Evolutionary conservation across 2,888 invertebrate genomes (phyloP), one percentile per base, ranked within the genome.

Genomic region (Cryptus viduatorius): DNA sequence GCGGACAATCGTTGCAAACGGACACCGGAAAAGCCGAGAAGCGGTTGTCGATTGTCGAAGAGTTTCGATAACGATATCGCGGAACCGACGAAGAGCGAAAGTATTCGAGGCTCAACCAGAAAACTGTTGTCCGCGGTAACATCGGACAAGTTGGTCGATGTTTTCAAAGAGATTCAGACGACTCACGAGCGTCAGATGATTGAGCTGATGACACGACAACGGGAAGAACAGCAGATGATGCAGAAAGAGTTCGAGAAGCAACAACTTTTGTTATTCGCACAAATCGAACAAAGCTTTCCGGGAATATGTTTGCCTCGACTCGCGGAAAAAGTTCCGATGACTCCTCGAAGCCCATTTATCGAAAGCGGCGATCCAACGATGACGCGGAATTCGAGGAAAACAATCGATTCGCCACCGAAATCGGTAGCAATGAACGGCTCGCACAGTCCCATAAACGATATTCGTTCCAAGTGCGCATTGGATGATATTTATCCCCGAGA

Each of bases 191-290:
- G 94, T 53, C 95, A 96, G 91, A 95, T 96, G 95, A 93, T 95
- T 0, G 95, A 94, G 75, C 91, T 97, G 72, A 94, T 96, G 3
- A 95, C 95, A 48, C 95, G 96, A 78, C 96, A 97, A 90, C 95
- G 95, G 82, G 94, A 94, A 68, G 96, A 96, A 89, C 96, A 96
- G 88, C 92, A 94, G 67, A 92, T 95, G 37, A 93, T 97, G 86
- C 96, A 96, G 88, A 94, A 95, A 88, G 94, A 95, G 61, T 96
- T 96, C 88, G 96, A 96, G 86, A 95, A 95, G 69, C 96, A 96
- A 90, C 96, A 96, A 89, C 94, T 94, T 84, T 92, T 95, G 81
- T 92, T 97, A 1, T 94, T 95, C 24, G 92, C 94, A 10, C 93
- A 94, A 80, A 92, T 94, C 50, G 92, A 94, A 93, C 92, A 92